phyloP scores from a whole-genome alignment of 2,113 vertebrate genomes.

The Notarius quadriscutis region DNA sequence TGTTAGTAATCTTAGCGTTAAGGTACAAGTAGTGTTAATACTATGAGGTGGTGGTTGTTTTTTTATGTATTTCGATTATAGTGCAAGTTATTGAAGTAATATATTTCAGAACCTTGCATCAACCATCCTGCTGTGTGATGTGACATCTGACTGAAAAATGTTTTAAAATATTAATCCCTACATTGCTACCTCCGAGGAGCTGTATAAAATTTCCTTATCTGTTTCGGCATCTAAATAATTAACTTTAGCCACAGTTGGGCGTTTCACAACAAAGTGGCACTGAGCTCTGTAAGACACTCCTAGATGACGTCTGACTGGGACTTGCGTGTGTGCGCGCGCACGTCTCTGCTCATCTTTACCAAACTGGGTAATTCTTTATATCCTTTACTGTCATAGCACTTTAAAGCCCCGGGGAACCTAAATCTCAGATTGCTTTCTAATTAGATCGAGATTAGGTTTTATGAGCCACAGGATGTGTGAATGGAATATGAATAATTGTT shows the following conservation, averaged over 20 bases:
- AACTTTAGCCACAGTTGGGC: conserved; percentile 25
- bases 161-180: conserved; percentile 26
- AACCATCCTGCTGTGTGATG: neutral
- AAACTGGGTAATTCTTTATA: neutral
- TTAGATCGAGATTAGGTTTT: neutral
- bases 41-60: neutral
- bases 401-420: neutral
- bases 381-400: neutral
- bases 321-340: no score
- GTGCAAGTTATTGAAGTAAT: neutral
- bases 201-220: conserved; percentile 22
- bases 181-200: neutral
- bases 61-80: neutral
- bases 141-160: conserved; percentile 2
- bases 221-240: conserved; percentile 22
- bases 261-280: conserved; percentile 20
- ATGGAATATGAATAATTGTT: neutral
- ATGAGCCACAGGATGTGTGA: neutral
- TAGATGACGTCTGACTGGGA: conserved; percentile 13
- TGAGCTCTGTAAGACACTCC: conserved; percentile 1
- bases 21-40: neutral
- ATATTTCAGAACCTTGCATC: neutral
- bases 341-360: neutral
- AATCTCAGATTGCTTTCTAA: neutral
- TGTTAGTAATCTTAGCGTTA: neutral